Evolutionary conservation across 2,113 vertebrate species (phyloP).

Genomic region (Lasiurus borealis): DNA sequence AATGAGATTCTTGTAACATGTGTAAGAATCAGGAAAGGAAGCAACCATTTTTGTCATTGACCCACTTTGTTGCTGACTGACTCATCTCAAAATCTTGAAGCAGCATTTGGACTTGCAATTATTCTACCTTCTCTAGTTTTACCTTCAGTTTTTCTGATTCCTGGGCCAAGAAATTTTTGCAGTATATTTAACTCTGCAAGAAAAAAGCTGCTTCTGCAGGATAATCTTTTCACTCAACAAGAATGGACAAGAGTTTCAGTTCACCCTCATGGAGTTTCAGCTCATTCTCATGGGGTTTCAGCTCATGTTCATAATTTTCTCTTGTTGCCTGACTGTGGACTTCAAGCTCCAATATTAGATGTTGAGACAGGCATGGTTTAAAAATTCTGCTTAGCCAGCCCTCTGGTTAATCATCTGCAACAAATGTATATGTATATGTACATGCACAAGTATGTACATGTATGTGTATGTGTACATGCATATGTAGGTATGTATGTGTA

Average conservation of each 20-base stretch:
- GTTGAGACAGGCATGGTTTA: not conserved
- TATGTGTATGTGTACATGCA: not conserved
- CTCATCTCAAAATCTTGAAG: not conserved
- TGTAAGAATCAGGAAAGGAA: not conserved
- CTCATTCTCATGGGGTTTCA: not conserved
- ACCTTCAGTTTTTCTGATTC: constrained; percentile 8
- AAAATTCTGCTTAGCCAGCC: not conserved
- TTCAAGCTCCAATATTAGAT: not conserved
- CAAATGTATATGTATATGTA: not conserved
- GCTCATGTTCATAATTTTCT: not conserved
- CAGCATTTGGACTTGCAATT: not conserved
- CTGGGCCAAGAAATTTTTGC: not conserved
- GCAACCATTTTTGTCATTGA: not conserved
- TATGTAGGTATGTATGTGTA: not conserved
- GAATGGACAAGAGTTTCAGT: not conserved
- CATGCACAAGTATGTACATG: not conserved
- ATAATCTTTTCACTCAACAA: not conserved
- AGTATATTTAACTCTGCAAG: not conserved
- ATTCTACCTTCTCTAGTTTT: not conserved
- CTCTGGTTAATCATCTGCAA: not conserved
- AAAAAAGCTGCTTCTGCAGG: not conserved
- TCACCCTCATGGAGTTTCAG: not conserved
- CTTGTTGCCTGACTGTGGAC: not conserved
- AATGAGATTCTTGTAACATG: not conserved
- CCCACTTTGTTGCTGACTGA: not conserved